Conservation (phyloP, 2,113 vertebrate genomes). For the Spea multiplicata region DNA sequence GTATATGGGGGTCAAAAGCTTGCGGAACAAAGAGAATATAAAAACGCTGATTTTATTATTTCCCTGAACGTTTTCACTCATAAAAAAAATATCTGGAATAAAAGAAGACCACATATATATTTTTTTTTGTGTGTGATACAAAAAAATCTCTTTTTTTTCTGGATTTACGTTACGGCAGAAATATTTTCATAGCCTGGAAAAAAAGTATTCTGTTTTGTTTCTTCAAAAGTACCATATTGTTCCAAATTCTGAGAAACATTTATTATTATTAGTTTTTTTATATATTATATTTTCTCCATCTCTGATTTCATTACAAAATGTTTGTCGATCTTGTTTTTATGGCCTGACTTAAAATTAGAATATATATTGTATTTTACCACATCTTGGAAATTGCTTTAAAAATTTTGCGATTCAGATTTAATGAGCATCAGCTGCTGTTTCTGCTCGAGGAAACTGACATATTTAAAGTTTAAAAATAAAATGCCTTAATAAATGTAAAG, state of each 20-base stretch:
- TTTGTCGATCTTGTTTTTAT: no score
- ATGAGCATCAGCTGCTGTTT: slow-evolving; percentile 1
- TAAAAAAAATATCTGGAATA: slow-evolving; percentile 12
- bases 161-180: no score
- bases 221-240: background rate
- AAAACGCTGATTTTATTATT: background rate
- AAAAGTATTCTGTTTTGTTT: no score
- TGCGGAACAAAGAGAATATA: slow-evolving; percentile 3
- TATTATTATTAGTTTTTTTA: background rate
- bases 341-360: no score
- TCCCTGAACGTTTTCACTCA: background rate
- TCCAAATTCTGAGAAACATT: background rate
- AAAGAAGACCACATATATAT: slow-evolving; percentile 6
- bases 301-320: no score
- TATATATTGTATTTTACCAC: no score
- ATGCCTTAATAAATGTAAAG: no score
- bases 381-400: slow-evolving; percentile 21
- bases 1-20: slow-evolving; percentile 3
- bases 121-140: background rate
- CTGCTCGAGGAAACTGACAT: background rate
- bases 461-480: background rate
- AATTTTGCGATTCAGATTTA: background rate
- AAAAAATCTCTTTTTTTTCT: background rate
- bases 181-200: no score
- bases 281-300: background rate